Evolutionary conservation across 2,888 invertebrate genomes (phyloP), one percentile per base, ranked within the genome.

Genomic region (Hemaris fuciformis): DNA sequence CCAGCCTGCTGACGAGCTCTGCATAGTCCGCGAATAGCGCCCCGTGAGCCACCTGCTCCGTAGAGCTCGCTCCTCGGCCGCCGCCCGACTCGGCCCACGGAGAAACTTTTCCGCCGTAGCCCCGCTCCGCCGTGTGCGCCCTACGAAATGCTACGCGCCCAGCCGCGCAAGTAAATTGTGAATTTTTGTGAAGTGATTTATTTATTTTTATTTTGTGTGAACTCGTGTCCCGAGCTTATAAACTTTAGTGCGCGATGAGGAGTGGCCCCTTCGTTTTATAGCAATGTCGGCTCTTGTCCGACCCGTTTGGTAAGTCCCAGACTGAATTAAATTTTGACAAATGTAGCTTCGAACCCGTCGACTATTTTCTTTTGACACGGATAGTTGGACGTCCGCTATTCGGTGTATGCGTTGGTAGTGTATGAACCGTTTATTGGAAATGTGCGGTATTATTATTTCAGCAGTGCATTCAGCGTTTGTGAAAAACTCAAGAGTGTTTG

Each of bases 201-300:
- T 69, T 72, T 53, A 53, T 53, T 53, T 71, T 71, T 77, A 61
- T 71, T 69, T 61, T 66, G 48, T 77, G 89, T 90, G 88, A 79
- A 76, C 64, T 68, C 80, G 86, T 87, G 88, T 69, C 71, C 66
- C 66, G 23, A 71, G 63, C 66, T 66, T 70, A 65, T 27, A 79
- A 84, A 84, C 81, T 85, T 74, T 80, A 75, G 91, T 91, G 91
- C 84, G 89, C 85, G 83, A 92, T 91, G 91, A 81, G 85, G 87
- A 82, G 77, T 81, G 81, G 72, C 72, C 81, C 77, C 80, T 76
- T 74, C 80, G 79, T 83, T 83, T 87, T 87, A 87, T 93, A 93
- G 91, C 89, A 84, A 94, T 94, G 94, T 93, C 93, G 85, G 88
- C 92, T 70, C 88, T 93, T 74, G 93, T 93, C 81, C 89, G 93